Percentiles rank a stretch among this genome's conserved stretches.
Evolutionary conservation across 2,797 vertebrate species (phyloP).

Genomic region (Yasuhikotakia modesta): DNA sequence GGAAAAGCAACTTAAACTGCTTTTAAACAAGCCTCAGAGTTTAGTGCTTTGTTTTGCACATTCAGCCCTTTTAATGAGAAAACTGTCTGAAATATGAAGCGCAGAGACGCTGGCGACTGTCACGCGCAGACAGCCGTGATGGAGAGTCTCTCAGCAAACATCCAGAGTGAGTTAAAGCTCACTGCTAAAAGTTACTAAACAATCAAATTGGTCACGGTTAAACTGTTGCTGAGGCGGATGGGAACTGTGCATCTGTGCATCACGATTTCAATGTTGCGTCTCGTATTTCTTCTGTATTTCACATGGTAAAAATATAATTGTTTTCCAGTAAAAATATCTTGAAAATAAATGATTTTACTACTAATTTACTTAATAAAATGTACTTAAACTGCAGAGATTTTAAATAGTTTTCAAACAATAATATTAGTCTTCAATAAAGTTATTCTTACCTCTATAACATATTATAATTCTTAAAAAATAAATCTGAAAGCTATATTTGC

Average conservation of each 20-base stretch:
- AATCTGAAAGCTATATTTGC: too few relatives aligned
- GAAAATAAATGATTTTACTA: not conserved
- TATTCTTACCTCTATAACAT: too few relatives aligned
- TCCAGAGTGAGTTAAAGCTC: not conserved
- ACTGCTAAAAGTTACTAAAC: constrained; percentile 30
- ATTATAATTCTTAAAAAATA: too few relatives aligned
- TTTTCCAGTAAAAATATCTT: not conserved
- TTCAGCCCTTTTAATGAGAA: constrained; percentile 46
- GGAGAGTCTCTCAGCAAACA: constrained; percentile 25
- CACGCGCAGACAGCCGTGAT: constrained; percentile 30
- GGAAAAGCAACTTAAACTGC: constrained; percentile 50
- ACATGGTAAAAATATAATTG: not conserved
- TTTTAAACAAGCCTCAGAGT: constrained; percentile 74
- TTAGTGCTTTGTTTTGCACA: constrained; percentile 57
- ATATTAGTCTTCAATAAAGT: too few relatives aligned
- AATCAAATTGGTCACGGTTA: constrained; percentile 21
- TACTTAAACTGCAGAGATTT: not conserved
- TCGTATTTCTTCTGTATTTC: not conserved
- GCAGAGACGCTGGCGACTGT: constrained; percentile 26
- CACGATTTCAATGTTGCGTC: not conserved
- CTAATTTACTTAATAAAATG: too few relatives aligned
- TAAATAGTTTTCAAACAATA: not conserved
- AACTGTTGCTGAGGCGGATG: constrained; percentile 5
- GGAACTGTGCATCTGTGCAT: constrained; percentile 9
- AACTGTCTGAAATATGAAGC: constrained; percentile 37